phyloP scores from a whole-genome alignment of 2,888 invertebrate genomes.

The Synergus laeviventris region DNA sequence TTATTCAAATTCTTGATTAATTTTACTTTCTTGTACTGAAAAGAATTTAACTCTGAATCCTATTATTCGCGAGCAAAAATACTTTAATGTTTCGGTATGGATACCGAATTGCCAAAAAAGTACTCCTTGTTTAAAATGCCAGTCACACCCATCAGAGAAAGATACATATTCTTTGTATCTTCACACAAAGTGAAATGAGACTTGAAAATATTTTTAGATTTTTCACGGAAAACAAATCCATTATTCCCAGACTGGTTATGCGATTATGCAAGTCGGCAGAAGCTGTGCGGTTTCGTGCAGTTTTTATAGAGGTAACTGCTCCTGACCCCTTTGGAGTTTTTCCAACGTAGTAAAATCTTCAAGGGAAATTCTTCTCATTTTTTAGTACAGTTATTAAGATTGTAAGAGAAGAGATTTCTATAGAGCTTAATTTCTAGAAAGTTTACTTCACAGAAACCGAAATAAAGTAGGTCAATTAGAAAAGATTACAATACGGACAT shows the following conservation, averaged over 20 bases:
- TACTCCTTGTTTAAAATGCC: too few relatives aligned
- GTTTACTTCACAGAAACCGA: neutral
- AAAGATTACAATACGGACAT: neutral
- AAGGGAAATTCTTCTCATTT: constrained; percentile 25
- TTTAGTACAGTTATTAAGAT: too few relatives aligned
- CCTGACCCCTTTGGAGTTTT: constrained; percentile 50
- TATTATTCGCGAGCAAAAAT: too few relatives aligned
- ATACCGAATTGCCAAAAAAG: too few relatives aligned
- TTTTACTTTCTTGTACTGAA: too few relatives aligned
- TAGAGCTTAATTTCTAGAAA: too few relatives aligned
- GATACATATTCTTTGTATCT: neutral
- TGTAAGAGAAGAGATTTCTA: too few relatives aligned
- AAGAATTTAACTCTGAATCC: too few relatives aligned
- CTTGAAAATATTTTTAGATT: constrained; percentile 20
- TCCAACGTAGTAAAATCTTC: constrained; percentile 48
- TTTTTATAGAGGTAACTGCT: constrained; percentile 1
- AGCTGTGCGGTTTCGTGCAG: neutral
- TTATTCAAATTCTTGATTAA: too few relatives aligned
- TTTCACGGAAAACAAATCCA: constrained; percentile 7
- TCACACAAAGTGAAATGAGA: neutral
- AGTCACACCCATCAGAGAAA: neutral
- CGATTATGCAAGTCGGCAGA: constrained; percentile 12
- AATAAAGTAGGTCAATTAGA: neutral
- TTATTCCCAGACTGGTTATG: neutral
- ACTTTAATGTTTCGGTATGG: too few relatives aligned